Base-by-base conservation (phyloP, 2,113 vertebrate genomes). In the Rousettus leschenaultii region DNA sequence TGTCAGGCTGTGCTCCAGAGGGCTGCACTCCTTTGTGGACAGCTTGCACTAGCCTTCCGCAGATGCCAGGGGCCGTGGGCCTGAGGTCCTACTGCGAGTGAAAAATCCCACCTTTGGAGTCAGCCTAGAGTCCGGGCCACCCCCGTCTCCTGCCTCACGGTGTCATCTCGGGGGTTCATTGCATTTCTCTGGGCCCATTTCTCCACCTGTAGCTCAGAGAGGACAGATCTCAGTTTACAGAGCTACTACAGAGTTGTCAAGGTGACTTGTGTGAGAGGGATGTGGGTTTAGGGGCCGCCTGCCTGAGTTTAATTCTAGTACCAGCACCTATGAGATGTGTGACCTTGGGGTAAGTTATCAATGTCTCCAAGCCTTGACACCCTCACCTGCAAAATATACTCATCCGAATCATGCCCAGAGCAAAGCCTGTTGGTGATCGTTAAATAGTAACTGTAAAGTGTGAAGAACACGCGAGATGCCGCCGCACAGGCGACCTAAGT, bases 21-120 rank as follows among this genome's bases (percentile, higher is more conserved):
- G 19, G 57, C 80, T 48, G 40, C 30, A 1, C 40, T 48, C 91
- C 68, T 91, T 70, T 82, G 80, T 63, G 71, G 82, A 70, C 71
- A 77, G 7, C 77, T 45, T 26, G 6, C 3, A 2, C 4, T 11
- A 10, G 78, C 57, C 79, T 66, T 9, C 65, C 18, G 70, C 57
- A 33, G 92, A 13, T 77, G 40, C 40, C 40, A 40, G 40, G 40
- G 40, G 3, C 40, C 40, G 40, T 6, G 40, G 40, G 40, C 40
- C 40, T 40, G 40, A 40, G 40, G 40, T 40, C 40, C 40, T 40
- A 40, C 40, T 40, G 40, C 12, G 3, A 40, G 63, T 10, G 63
- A 66, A 38, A 55, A 59, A 66, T 6, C 12, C 45, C 16, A 22
- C 28, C 16, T 43, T 21, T 18, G 22, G 15, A 15, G 48, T 33